phyloP scores from a whole-genome alignment of 2,113 vertebrate species.

The Crotalus tigris region DNA sequence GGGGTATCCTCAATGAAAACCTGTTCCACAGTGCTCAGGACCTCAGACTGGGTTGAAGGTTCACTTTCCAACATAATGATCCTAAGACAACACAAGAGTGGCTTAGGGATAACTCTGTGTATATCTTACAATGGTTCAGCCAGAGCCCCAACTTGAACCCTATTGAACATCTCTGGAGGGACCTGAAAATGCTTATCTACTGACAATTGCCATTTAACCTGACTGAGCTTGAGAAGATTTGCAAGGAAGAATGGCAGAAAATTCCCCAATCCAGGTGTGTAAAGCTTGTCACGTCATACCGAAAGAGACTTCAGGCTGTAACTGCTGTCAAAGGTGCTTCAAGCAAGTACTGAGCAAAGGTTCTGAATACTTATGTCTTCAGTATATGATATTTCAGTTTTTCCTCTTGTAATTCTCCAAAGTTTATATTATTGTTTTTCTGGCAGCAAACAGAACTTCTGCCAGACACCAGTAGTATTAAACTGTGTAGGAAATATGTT shows the following conservation, averaged over 20 bases:
- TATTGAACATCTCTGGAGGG: too few species aligned
- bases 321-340: not conserved
- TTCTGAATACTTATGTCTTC: not conserved
- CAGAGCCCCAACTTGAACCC: too few species aligned
- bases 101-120: not conserved
- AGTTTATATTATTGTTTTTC: not conserved
- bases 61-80: too few species aligned
- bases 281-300: not conserved
- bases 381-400: not conserved
- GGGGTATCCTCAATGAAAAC: too few species aligned
- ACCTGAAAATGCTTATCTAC: not conserved
- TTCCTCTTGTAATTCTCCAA: not conserved
- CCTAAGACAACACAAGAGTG: not conserved
- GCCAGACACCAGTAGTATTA: not conserved
- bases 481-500: not conserved
- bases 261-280: not conserved
- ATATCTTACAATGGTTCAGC: not conserved
- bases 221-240: not conserved
- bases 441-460: not conserved
- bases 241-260: not conserved
- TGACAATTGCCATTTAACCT: not conserved
- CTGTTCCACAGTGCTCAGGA: too few species aligned
- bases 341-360: not conserved
- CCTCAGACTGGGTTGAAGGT: too few species aligned
- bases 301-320: not conserved